Base-by-base conservation (phyloP, 1,140 invertebrate genomes). In the Pteromalus puparum region DNA sequence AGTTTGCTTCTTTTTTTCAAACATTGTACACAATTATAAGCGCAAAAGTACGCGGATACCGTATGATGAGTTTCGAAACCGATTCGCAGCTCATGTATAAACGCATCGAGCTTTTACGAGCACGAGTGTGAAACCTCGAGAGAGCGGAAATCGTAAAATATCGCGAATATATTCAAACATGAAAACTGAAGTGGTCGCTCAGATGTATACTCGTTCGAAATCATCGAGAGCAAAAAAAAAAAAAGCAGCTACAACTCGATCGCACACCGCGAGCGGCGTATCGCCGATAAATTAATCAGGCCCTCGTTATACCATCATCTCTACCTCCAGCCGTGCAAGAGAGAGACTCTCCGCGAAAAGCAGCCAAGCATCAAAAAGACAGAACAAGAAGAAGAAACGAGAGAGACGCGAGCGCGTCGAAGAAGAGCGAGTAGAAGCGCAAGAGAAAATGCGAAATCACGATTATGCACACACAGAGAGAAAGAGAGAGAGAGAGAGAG, bases 391-490 rank as follows among this genome's bases (percentile, higher is more conserved):
- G 65, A 67, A 73, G 34, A 13, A 73, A 24, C 12, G 13, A 46
- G 1, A 26, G 38, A 75, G 38, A 42, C 73, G 73, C 38, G 73
- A 42, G 30, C 26, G 18, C 21, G 53, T 61, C 53, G 28, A 75
- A 42, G 73, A 18, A 34, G 38, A 75, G 7, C 26, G 34, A 42
- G 21, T 38, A 15, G 73, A 42, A 42, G 73, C 73, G 53, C 53
- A 28, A 5, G 67, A 84, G 76, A 84, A 84, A 84, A 73, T 80
- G 83, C 83, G 48, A 73, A 80, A 80, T 84, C 83, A 84, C 68
- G 83, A 84, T 84, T 80, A 84, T 75, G 67, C 70, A 75, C 61
- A 48, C 61, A 13, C 4, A 34, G 26, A 81, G 42, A 73, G 30
- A 42, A 21, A 79, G 28, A 79, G n/a, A 24, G 30, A 65, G 70